A percentile compares a stretch with the other conserved stretches of the same genome.
Conservation (phyloP, 1,140 invertebrate genomes). For the Philaenus spumarius region DNA sequence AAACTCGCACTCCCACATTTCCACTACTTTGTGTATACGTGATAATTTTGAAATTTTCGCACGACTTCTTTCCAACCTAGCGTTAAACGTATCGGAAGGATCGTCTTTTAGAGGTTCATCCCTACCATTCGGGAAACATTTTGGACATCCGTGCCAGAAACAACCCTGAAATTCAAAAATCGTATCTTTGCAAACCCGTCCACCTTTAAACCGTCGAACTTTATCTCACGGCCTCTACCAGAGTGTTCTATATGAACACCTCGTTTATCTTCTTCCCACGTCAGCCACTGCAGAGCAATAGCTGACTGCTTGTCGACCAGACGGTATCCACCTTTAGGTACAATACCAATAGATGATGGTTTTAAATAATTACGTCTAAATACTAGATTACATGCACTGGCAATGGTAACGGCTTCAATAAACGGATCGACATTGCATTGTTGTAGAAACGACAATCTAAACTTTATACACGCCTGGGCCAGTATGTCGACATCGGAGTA, state of each 20-base stretch:
- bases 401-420: not conserved
- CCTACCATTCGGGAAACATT: constrained; percentile 3
- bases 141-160: not conserved
- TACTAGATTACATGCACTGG: not conserved
- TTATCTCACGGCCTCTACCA: not conserved
- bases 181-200: not conserved
- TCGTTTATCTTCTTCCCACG: not conserved
- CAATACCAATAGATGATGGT: not conserved
- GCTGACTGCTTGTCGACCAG: not conserved
- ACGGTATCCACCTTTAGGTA: not conserved
- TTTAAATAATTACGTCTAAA: not conserved
- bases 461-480: constrained; percentile 12
- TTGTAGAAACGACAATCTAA: not conserved
- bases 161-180: not conserved
- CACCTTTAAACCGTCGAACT: not conserved
- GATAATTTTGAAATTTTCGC: not conserved
- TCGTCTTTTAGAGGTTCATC: constrained; percentile 9
- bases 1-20: constrained; percentile 5
- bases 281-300: not conserved
- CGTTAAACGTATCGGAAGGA: not conserved
- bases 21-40: not conserved
- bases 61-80: not conserved
- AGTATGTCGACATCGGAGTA: constrained; percentile 20
- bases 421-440: not conserved
- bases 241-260: not conserved